phyloP scores from a whole-genome alignment of 2,888 invertebrate genomes.

The Synanthedon tipuliformis region DNA sequence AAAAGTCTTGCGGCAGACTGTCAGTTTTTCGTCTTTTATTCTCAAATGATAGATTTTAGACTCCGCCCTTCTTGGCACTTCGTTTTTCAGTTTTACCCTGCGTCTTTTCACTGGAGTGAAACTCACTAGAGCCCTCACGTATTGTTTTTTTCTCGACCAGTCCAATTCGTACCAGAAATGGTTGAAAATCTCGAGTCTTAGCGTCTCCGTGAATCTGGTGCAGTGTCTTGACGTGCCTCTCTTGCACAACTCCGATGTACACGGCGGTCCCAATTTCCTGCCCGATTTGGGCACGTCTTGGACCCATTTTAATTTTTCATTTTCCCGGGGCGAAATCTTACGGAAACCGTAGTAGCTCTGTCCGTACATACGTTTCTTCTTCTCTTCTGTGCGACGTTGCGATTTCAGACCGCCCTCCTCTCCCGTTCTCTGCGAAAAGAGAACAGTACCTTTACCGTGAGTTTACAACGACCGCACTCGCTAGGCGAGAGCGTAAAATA shows the following conservation, averaged over 20 bases:
- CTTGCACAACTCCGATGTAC: slow-evolving; percentile 26
- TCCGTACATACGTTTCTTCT: slow-evolving; percentile 41
- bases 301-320: slow-evolving; percentile 23
- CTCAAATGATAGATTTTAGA: slow-evolving; percentile 33
- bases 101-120: slow-evolving; percentile 30
- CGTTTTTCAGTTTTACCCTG: slow-evolving; percentile 21
- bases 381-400: slow-evolving; percentile 29
- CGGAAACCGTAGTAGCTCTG: slow-evolving; percentile 43
- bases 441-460: too few relatives aligned
- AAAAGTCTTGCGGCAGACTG: slow-evolving; percentile 39
- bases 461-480: too few relatives aligned
- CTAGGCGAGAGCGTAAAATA: too few relatives aligned
- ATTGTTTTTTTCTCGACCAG: slow-evolving; percentile 35
- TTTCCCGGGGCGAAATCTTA: slow-evolving; percentile 12
- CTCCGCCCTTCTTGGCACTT: slow-evolving; percentile 31
- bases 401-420: slow-evolving; percentile 21
- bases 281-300: slow-evolving; percentile 42
- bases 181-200: slow-evolving; percentile 25
- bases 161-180: slow-evolving; percentile 41
- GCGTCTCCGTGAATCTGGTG: slow-evolving; percentile 17
- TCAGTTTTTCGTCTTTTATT: slow-evolving; percentile 16
- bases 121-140: slow-evolving; percentile 28
- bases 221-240: slow-evolving; percentile 25
- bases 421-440: slow-evolving; percentile 17
- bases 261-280: slow-evolving; percentile 29